These are phyloP conservation scores for Myiopsitta monachus DNA, from an alignment of 2,113 vertebrate species.

Conservation along the genomic window DNA sequence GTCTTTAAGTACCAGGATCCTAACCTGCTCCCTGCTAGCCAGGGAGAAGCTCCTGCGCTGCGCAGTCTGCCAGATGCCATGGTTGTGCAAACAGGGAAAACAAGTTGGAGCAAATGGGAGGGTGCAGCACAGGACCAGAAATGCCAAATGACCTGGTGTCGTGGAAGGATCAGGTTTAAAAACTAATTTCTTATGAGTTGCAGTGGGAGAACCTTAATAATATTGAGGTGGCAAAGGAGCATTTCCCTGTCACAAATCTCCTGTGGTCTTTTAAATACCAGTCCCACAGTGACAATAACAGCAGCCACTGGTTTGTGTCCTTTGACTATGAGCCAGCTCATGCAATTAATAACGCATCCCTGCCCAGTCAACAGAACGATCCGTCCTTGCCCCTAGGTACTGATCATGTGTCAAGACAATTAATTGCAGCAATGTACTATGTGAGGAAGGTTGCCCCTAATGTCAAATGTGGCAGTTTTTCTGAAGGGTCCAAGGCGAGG, in stretches of 20 bases:
- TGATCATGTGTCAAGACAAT: slow-evolving; percentile 58
- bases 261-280: not conserved
- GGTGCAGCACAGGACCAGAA: not conserved
- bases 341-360: slow-evolving; percentile 47
- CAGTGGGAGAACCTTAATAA: not conserved
- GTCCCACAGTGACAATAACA: not conserved
- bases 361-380: slow-evolving; percentile 41
- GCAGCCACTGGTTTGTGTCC: slow-evolving; percentile 3
- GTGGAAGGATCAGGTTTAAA: not conserved
- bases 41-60: not conserved
- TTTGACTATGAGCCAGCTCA: slow-evolving; percentile 35
- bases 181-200: not conserved
- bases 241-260: not conserved
- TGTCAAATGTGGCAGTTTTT: slow-evolving; percentile 17
- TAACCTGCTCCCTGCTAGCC: not conserved
- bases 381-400: slow-evolving; percentile 45
- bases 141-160: not conserved
- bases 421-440: slow-evolving; percentile 14
- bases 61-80: not conserved
- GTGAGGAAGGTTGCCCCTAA: slow-evolving; percentile 6
- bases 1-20: not conserved
- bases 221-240: not conserved
- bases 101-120: not conserved
- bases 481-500: not conserved
- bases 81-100: not conserved